Evolutionary conservation across 2,888 invertebrate species (phyloP).

Genomic region (Pammene fasciana): DNA sequence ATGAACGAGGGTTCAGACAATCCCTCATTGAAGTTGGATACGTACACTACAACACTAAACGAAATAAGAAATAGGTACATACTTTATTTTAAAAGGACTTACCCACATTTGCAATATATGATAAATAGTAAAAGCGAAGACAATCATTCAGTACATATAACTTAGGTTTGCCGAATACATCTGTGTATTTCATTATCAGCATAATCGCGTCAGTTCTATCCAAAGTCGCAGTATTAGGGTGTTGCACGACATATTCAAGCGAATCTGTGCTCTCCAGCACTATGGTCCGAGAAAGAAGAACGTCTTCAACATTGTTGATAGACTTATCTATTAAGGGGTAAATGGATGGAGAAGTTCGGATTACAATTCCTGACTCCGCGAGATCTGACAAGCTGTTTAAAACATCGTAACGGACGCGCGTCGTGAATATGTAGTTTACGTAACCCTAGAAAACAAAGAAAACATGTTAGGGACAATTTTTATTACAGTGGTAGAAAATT

Average conservation of each 20-base stretch:
- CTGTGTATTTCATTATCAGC: slow-evolving; percentile 49
- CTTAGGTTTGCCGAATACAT: slow-evolving; percentile 48
- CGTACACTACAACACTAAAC: not conserved
- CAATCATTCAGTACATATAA: slow-evolving; percentile 57
- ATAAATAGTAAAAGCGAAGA: slow-evolving; percentile 52
- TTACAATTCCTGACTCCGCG: slow-evolving; percentile 43
- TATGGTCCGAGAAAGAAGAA: slow-evolving; percentile 8
- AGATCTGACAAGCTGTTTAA: slow-evolving; percentile 53
- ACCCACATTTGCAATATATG: slow-evolving; percentile 58
- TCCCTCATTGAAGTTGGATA: too few relatives aligned
- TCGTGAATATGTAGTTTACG: slow-evolving; percentile 60
- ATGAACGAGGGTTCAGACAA: too few relatives aligned
- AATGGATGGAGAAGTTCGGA: slow-evolving; percentile 53
- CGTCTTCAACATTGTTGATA: slow-evolving; percentile 45
- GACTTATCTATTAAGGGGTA: slow-evolving; percentile 46
- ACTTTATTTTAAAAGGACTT: too few relatives aligned
- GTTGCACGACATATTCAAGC: slow-evolving; percentile 47
- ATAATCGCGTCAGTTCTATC: slow-evolving; percentile 53
- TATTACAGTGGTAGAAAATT: not conserved
- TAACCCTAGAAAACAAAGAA: slow-evolving; percentile 54
- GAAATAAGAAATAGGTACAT: too few relatives aligned
- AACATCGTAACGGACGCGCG: slow-evolving; percentile 46
- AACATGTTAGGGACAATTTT: not conserved
- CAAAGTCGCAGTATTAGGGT: slow-evolving; percentile 47
- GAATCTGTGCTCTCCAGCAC: slow-evolving; percentile 21